These are phyloP conservation scores for Cephalopholis sonnerati DNA, from an alignment of 2,113 vertebrate species.

Conservation along the genomic window DNA sequence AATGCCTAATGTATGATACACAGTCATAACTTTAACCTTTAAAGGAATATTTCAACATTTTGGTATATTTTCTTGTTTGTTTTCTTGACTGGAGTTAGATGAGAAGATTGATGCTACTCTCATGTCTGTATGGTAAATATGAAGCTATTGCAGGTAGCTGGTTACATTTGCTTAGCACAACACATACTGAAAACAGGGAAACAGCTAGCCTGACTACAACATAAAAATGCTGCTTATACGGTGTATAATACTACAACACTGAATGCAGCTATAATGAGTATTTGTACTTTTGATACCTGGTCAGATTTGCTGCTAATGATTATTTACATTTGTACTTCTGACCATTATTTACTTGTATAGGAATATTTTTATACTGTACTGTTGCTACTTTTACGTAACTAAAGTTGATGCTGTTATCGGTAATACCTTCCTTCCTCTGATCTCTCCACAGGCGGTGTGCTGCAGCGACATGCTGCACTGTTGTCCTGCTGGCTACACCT, in stretches of 20 bases:
- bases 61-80: no score
- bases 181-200: not conserved
- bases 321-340: not conserved
- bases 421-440: not conserved
- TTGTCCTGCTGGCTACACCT: slow-evolving; percentile 69
- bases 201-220: not conserved
- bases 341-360: not conserved
- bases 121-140: no score
- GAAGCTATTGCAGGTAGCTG: not conserved
- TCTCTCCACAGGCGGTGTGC: slow-evolving; percentile 80
- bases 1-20: slow-evolving; percentile 60
- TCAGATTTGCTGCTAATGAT: not conserved
- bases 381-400: not conserved
- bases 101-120: no score
- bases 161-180: not conserved
- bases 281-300: not conserved
- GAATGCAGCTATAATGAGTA: not conserved
- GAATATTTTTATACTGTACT: not conserved
- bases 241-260: not conserved
- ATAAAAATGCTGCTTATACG: not conserved
- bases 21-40: not conserved
- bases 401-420: not conserved
- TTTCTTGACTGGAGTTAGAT: no score
- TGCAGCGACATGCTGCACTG: slow-evolving; percentile 82
- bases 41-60: not conserved